Conservation (phyloP, 2,113 vertebrate species). For the Rhinogobius similis region DNA sequence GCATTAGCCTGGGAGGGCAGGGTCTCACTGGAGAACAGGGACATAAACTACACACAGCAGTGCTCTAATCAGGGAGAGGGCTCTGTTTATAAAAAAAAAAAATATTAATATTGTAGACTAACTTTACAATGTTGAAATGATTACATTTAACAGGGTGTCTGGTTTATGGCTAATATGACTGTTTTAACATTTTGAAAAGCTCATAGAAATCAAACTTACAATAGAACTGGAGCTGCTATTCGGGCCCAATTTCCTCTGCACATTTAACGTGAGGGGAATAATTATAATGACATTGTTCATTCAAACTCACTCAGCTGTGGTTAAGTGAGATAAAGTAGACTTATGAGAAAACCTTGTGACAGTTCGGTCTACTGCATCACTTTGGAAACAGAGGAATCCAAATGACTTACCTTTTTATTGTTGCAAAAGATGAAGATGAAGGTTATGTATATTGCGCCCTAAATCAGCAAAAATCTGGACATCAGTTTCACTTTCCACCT, state of each 20-base stretch:
- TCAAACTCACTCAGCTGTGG: not conserved
- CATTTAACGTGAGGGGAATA: not conserved
- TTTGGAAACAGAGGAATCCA: not conserved
- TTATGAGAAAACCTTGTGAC: not conserved
- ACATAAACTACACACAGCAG: not conserved
- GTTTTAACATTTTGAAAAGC: not conserved
- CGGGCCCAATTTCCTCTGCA: not conserved
- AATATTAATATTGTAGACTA: too few species aligned
- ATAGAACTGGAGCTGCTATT: not conserved
- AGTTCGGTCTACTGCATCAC: not conserved
- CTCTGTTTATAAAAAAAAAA: not conserved
- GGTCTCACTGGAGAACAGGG: not conserved
- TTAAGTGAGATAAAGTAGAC: not conserved
- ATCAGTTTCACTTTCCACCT: too few species aligned
- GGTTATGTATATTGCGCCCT: too few species aligned
- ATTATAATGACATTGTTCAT: slow-evolving; percentile 5
- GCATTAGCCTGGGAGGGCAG: slow-evolving; percentile 2
- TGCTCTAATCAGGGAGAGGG: not conserved
- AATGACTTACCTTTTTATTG: not conserved
- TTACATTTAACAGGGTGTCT: too few species aligned
- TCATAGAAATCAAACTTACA: not conserved
- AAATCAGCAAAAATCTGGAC: too few species aligned
- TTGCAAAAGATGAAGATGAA: too few species aligned
- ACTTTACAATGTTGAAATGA: not conserved
- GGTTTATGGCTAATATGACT: too few species aligned